These are phyloP conservation scores for Myripristis jacobus DNA, from an alignment of 2,797 vertebrate species.

Conservation along the genomic window DNA sequence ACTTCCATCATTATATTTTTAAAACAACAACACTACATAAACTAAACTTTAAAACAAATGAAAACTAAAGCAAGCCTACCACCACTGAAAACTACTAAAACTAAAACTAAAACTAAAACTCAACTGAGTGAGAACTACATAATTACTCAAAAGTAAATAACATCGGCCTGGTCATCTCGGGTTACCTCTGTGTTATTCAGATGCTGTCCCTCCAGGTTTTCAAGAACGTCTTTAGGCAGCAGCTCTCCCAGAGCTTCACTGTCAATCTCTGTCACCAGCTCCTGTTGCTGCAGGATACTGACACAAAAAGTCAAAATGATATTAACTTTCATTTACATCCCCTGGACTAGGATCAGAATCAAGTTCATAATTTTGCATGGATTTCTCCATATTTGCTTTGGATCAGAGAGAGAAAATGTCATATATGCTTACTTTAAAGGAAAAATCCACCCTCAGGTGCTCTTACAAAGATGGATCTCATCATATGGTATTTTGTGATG, in stretches of 20 bases:
- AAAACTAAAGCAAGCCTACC: no score
- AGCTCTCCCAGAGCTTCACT: slow-evolving; percentile 81
- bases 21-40: no score
- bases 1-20: no score
- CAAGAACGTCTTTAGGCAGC: slow-evolving; percentile 78
- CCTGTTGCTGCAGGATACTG: slow-evolving; percentile 84
- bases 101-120: no score
- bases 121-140: no score
- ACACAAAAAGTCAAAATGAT: slow-evolving; percentile 27
- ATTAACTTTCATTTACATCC: not conserved
- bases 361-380: no score
- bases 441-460: not conserved
- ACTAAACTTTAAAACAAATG: no score
- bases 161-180: not conserved
- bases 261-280: slow-evolving; percentile 78
- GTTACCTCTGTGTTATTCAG: slow-evolving; percentile 82
- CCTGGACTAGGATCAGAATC: no score
- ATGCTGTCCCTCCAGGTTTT: slow-evolving; percentile 83
- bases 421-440: not conserved
- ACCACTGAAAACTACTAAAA: no score
- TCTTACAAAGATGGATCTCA: not conserved
- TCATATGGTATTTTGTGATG: no score
- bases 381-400: no score
- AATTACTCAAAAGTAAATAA: no score
- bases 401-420: slow-evolving; percentile 26